Conservation (phyloP, 2,113 vertebrate genomes). For the Pterocles orientalis region DNA sequence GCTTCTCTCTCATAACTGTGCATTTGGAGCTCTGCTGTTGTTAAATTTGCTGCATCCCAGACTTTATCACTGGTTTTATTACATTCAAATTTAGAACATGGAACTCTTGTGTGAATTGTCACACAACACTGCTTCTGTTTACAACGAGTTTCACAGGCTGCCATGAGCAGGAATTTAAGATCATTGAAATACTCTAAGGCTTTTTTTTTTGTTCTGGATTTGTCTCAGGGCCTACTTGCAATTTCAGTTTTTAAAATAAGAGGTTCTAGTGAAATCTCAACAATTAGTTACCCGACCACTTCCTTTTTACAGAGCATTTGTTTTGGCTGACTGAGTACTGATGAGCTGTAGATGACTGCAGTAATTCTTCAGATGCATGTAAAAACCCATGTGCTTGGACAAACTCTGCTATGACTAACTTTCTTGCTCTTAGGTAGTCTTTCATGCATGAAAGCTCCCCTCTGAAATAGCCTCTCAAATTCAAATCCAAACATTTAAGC, state of each 20-base stretch:
- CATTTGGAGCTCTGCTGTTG: neutral
- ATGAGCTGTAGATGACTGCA: neutral
- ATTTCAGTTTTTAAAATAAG: neutral
- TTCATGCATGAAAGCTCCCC: neutral
- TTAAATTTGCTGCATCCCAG: neutral
- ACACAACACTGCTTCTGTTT: neutral
- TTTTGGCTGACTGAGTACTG: neutral
- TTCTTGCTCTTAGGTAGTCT: neutral
- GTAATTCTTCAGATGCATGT: neutral
- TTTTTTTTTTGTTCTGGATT: neutral
- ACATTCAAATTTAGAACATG: neutral
- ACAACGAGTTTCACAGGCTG: slow-evolving; percentile 15
- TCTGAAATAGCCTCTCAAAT: neutral
- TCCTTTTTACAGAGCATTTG: neutral
- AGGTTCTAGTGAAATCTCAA: neutral
- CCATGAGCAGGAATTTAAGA: neutral
- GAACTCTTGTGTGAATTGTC: neutral
- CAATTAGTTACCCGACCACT: neutral
- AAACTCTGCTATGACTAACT: neutral
- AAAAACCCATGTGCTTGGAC: neutral
- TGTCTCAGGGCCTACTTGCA: neutral
- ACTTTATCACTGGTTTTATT: neutral
- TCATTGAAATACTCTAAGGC: neutral
- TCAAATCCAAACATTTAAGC: neutral
- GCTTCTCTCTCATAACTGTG: neutral